A percentile compares a stretch with the other conserved stretches of the same genome.
Evolutionary conservation across 2,113 vertebrate species (phyloP).

Genomic region (Gallinago jamesoni): DNA sequence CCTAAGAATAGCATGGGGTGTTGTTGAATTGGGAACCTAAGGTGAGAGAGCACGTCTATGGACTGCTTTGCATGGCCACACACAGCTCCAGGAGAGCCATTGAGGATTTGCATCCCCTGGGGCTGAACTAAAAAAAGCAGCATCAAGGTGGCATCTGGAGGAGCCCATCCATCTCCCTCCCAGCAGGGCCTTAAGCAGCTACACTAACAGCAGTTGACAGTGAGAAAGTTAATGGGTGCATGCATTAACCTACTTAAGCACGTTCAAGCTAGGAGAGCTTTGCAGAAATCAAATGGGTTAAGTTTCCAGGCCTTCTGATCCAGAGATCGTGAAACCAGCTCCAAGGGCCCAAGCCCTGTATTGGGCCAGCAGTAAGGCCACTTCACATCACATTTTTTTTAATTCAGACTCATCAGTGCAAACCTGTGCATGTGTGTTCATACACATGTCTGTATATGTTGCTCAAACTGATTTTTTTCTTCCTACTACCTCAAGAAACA

Average conservation of each 20-base stretch:
- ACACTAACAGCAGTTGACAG: constrained; percentile 30
- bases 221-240: background rate
- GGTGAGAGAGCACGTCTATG: background rate
- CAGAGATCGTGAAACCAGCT: background rate
- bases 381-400: background rate
- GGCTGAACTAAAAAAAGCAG: constrained; percentile 20
- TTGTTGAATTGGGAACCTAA: background rate
- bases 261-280: background rate
- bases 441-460: background rate
- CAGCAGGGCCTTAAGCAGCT: background rate
- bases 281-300: background rate
- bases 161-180: constrained; percentile 11
- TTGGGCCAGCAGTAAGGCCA: background rate
- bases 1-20: background rate
- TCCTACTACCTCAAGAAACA: background rate
- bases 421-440: background rate
- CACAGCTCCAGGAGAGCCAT: background rate
- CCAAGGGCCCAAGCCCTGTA: background rate
- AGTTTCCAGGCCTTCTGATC: background rate
- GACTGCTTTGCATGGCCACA: background rate
- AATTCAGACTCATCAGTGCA: background rate
- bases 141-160: background rate
- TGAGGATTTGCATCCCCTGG: background rate
- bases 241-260: constrained; percentile 26
- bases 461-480: background rate